Conservation (phyloP, 2,797 vertebrate species). For the Coregonus sp. region DNA sequence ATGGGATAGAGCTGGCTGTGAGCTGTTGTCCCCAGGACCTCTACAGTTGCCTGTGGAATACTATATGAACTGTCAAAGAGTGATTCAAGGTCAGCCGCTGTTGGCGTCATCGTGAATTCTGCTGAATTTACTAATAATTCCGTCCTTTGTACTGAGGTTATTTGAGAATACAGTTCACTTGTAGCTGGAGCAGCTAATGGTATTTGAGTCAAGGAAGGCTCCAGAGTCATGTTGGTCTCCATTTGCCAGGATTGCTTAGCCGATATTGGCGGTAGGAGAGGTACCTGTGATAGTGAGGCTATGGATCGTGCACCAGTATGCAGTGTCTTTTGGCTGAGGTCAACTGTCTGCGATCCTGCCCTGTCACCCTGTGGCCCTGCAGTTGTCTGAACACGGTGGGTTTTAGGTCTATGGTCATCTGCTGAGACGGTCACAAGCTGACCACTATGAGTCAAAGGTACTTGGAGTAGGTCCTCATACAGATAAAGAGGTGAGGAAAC, state of each 20-base stretch:
- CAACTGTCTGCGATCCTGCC: not conserved
- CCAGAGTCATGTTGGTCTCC: not conserved
- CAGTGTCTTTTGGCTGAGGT: not conserved
- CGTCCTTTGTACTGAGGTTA: not conserved
- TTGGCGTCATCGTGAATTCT: not conserved
- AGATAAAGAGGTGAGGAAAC: not conserved
- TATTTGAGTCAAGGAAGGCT: not conserved
- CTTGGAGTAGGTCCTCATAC: not conserved
- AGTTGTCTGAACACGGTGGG: not conserved
- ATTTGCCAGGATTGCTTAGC: not conserved
- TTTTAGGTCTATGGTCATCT: not conserved
- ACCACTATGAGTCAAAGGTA: constrained; percentile 8
- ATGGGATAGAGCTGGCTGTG: constrained; percentile 18
- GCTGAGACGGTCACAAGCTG: constrained; percentile 1
- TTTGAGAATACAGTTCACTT: not conserved
- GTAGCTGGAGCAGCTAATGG: not conserved
- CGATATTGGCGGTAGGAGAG: not conserved
- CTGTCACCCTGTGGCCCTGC: not conserved
- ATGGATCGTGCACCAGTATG: not conserved
- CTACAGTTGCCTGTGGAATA: not conserved
- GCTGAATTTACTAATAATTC: not conserved
- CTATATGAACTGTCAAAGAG: constrained; percentile 1
- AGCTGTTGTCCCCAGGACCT: not conserved
- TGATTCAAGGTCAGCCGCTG: not conserved
- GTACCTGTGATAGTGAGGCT: constrained; percentile 9